Percentiles rank a stretch among this genome's conserved stretches.
These are phyloP conservation scores for Crotalus helleri DNA, from an alignment of 2,113 vertebrate species.

Conservation along the genomic window DNA sequence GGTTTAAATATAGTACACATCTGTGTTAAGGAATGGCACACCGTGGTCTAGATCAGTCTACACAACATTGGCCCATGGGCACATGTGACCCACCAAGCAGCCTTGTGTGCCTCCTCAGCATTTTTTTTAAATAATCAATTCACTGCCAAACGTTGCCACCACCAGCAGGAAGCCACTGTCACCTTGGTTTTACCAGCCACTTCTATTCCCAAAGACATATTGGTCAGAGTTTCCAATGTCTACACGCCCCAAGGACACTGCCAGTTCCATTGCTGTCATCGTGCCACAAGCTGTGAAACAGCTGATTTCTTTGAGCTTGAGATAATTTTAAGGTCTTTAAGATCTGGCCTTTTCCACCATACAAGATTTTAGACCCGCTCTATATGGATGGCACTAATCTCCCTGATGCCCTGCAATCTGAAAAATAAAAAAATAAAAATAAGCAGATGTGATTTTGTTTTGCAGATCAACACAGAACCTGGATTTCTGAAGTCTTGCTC, in stretches of 20 bases:
- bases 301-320: not conserved
- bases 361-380: not conserved
- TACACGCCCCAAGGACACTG: not conserved
- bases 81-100: not conserved
- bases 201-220: not conserved
- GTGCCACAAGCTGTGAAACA: not conserved
- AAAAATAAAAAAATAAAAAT: no score
- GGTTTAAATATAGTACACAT: not conserved
- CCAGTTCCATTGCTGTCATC: not conserved
- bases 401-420: not conserved
- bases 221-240: not conserved
- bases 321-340: not conserved
- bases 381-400: not conserved
- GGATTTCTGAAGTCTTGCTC: not conserved
- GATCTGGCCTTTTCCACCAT: not conserved
- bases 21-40: not conserved
- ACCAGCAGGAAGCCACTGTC: not conserved
- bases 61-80: not conserved
- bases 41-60: not conserved
- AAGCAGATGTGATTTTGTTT: not conserved
- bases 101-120: not conserved
- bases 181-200: not conserved
- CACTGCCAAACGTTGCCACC: not conserved
- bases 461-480: not conserved
- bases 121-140: not conserved